Base-by-base conservation (phyloP, 2,113 vertebrate genomes). In the Scytalopus superciliaris region DNA sequence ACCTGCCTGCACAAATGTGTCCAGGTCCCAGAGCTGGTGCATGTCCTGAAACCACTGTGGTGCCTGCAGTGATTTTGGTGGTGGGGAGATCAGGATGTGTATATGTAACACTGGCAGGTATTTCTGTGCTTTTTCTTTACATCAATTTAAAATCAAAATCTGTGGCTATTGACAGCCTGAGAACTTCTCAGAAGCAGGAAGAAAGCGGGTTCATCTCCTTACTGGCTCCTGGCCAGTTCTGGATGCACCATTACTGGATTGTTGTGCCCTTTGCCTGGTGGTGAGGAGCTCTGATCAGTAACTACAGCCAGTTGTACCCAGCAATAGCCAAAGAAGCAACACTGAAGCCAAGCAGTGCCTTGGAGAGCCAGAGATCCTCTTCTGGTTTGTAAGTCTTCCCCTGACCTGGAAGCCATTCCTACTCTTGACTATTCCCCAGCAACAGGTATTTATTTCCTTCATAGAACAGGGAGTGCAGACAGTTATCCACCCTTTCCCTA, bases 351-450 rank as follows among this genome's bases (percentile, higher is more conserved):
- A 23, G 57, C 75, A 62, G 40, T 35, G 49, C 55, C 49, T 47
- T 28, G 53, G n/a, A 35, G 31, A 75, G 62, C 37, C 79, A 69
- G 45, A 2, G 1, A 62, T 39, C 42, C 37, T 31, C 10, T 28
- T 35, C 63, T 83, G 78, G 19, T 69, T 57, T 57, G 3, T 39
- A 27, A 64, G 5, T 10, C n/a, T 52, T 37, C 27, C 28, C 19
- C 13, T 69, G 10, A 7, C 35, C 59, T 42, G 5, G 12, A 77
- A 89, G 23, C 10, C 27, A 22, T 19, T 45, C 57, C 31, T 70
- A 10, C n/a, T 40, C 14, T 2, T 7, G 16, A 2, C 7, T 33
- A n/a, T 15, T 25, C 31, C 28, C 12, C 0, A 0, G 19, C 23
- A 55, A 27, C 5, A 62, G 35, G 4, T 5, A 4, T 33, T 73